Evolutionary conservation across 2,113 vertebrate species (phyloP), one percentile per base, ranked within the genome.

Genomic region (Donacobius atricapilla): DNA sequence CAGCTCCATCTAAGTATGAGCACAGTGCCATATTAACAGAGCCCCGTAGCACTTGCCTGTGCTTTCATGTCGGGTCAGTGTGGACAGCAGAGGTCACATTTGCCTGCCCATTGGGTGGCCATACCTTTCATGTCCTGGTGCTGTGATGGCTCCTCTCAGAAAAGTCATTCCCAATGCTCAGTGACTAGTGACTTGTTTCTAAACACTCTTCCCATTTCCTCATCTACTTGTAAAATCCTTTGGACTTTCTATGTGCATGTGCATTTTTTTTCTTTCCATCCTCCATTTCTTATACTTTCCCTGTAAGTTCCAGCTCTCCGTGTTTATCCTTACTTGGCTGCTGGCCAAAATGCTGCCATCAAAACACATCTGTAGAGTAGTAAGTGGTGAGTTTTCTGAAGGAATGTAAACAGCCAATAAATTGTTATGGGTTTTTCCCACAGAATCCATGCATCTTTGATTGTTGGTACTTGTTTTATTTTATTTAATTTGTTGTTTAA

Each of bases 401-500:
- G 48, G 72, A 93, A 95, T 75, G 83, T 89, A 94, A 97, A 90
- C 72, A 92, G 39, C 5, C 60, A 83, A 78, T 86, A 83, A 78
- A 60, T 71, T 94, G 51, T 90, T 95, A 83, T 23, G 76, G 35
- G 68, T 47, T 93, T 93, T 94, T 51, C 93, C 87, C 90, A 83
- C 85, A 95, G 82, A 93, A 93, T 83, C 60, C 44, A 75, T 56
- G 47, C 64, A 64, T 66, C 44, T 94, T 94, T 96, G 78, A 68
- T 86, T 94, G 85, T 87, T 93, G 30, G 51, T 92, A 53, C 83
- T 85, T 91, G 63, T 40, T 92, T 90, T 56, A 56, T 84, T 95
- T 90, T 73, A 70, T 84, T 94, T 85, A 65, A 89, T 96, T 97
- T 91, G 75, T 83, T 96, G 50, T 80, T 96, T 54, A 31, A 86